phyloP scores from a whole-genome alignment of 92 coral and sea anemone species.

The Hydrozoanthus gracilis region DNA sequence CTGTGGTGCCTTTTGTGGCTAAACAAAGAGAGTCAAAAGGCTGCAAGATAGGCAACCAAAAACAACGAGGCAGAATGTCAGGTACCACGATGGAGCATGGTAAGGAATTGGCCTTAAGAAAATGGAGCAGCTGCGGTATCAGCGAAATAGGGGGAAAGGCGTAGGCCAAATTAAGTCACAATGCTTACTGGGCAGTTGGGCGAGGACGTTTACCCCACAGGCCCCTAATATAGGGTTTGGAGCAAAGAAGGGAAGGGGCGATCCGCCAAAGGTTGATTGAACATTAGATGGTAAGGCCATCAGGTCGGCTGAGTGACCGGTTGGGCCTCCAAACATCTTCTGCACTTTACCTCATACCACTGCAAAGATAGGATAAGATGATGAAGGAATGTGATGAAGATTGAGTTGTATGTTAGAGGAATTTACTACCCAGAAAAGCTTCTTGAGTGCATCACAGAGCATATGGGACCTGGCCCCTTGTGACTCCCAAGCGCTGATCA shows the following conservation, averaged over 20 bases:
- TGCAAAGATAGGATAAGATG: slow-evolving; percentile 14
- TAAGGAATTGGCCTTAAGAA: slow-evolving; percentile 4
- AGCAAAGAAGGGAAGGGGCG: slow-evolving; percentile 60
- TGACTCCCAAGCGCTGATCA: slow-evolving; percentile 39
- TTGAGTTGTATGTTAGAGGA: slow-evolving; percentile 32
- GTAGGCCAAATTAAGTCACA: slow-evolving; percentile 45
- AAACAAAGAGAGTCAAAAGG: slow-evolving; percentile 6
- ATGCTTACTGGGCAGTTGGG: slow-evolving; percentile 32
- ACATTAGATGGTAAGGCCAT: slow-evolving; percentile 67
- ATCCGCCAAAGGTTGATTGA: slow-evolving; percentile 50
- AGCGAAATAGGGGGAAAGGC: slow-evolving; percentile 47
- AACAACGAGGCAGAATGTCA: slow-evolving; percentile 58
- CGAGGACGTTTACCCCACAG: slow-evolving; percentile 56
- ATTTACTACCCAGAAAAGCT: slow-evolving; percentile 35
- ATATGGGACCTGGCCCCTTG: slow-evolving; percentile 47
- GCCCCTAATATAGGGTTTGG: slow-evolving; percentile 46
- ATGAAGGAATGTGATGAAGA: slow-evolving; percentile 38
- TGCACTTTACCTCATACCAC: background rate
- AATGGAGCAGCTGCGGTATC: slow-evolving; percentile 44
- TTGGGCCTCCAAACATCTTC: slow-evolving; percentile 8
- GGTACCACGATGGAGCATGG: slow-evolving; percentile 63
- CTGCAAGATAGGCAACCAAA: slow-evolving; percentile 68
- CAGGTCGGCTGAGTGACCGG: slow-evolving; percentile 67
- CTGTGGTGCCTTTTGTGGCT: slow-evolving; percentile 21
- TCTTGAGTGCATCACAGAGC: slow-evolving; percentile 40